A percentile compares a stretch with the other conserved stretches of the same genome.
Evolutionary conservation across 2,888 invertebrate genomes (phyloP).

Genomic region (Andrena bucephala): DNA sequence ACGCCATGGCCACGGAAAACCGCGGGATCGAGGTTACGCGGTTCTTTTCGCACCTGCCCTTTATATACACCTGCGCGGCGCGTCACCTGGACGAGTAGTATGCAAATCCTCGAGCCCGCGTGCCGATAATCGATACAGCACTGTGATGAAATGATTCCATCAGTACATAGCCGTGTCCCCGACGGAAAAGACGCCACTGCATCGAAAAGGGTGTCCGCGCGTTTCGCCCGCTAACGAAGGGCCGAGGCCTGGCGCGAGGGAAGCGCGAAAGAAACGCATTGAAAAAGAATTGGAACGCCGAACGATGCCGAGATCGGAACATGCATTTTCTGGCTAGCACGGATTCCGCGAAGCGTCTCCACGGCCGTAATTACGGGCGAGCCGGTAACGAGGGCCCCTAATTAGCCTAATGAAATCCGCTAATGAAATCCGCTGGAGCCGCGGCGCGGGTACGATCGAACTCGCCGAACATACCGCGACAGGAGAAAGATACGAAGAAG

Average conservation of each 20-base stretch:
- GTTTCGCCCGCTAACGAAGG: slow-evolving; percentile 4
- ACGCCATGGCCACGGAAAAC: slow-evolving; percentile 25
- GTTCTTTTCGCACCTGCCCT: slow-evolving; percentile 54
- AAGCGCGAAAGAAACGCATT: background rate
- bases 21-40: slow-evolving; percentile 48
- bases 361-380: slow-evolving; percentile 66
- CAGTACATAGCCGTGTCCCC: background rate
- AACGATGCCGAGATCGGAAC: slow-evolving; percentile 34
- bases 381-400: slow-evolving; percentile 66
- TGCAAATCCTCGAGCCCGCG: slow-evolving; percentile 6
- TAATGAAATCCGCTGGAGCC: slow-evolving; percentile 61
- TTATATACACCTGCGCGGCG: slow-evolving; percentile 47
- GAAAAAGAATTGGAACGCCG: slow-evolving; percentile 45
- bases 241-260: background rate
- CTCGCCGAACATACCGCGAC: slow-evolving; percentile 1
- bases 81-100: slow-evolving; percentile 27
- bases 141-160: slow-evolving; percentile 23
- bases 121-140: slow-evolving; percentile 23
- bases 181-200: background rate
- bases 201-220: background rate
- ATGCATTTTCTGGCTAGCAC: slow-evolving; percentile 57
- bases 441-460: slow-evolving; percentile 32
- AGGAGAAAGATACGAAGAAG: slow-evolving; percentile 2
- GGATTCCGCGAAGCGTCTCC: slow-evolving; percentile 68
- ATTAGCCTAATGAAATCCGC: slow-evolving; percentile 72